A percentile compares a stretch with the other conserved stretches of the same genome.
Evolutionary conservation across 2,113 vertebrate species (phyloP).

Genomic region (Pelobates fuscus): DNA sequence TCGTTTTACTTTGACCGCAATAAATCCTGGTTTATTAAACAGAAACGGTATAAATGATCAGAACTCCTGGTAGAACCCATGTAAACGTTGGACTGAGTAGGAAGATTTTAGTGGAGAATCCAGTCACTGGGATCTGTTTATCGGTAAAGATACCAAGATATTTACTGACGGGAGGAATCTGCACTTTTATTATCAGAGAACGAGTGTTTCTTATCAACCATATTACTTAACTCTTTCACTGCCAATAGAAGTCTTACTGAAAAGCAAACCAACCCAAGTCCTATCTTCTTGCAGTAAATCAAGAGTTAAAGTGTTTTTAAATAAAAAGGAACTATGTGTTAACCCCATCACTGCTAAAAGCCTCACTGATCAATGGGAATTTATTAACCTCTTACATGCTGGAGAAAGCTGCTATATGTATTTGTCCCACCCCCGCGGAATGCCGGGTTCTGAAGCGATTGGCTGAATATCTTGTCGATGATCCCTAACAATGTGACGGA

Average conservation of each 20-base stretch:
- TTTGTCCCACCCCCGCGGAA: not conserved
- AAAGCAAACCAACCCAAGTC: not conserved
- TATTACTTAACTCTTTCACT: not conserved
- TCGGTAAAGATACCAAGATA: too few species aligned
- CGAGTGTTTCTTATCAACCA: not conserved
- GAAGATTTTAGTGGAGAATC: too few species aligned
- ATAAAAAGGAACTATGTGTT: not conserved
- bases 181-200: not conserved
- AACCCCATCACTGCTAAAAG: not conserved
- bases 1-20: too few species aligned
- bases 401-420: not conserved
- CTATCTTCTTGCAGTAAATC: not conserved
- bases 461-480: constrained; percentile 3
- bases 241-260: not conserved
- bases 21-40: too few species aligned
- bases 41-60: too few species aligned
- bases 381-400: not conserved
- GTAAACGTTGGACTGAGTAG: too few species aligned
- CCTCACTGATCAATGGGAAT: not conserved
- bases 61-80: too few species aligned
- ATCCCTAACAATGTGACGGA: constrained; percentile 19
- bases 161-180: too few species aligned
- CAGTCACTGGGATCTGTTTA: too few species aligned
- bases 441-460: not conserved
- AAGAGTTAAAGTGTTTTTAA: not conserved